Evolutionary conservation across 2,113 vertebrate genomes (phyloP), one percentile per base, ranked within the genome.

Genomic region (Numida meleagris): DNA sequence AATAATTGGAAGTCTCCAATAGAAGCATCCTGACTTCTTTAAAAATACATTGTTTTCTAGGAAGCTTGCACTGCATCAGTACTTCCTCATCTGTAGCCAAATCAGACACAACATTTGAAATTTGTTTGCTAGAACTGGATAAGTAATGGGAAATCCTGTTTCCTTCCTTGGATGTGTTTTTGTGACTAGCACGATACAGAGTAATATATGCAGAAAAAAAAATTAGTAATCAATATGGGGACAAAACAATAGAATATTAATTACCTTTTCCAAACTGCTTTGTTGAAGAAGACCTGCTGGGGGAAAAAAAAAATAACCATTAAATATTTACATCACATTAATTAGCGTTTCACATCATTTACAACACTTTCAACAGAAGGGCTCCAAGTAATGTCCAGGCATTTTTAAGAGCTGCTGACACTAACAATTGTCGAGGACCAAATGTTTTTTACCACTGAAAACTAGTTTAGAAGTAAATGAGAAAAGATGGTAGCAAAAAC

Each of bases 221-320:
- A 50, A 84, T 59, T 38, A 55, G 42, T 38, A 91, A 81, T 87
- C 74, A 71, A 81, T 94, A 51, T 15, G 23, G 18, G 81, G 40
- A 48, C 23, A 66, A 40, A 96, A 91, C 40, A 88, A 63, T 43
- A 83, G 33, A 14, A 34, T 78, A 70, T 79, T 94, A 95, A 96
- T 97, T 97, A 98, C 98, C 97, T 90, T 95, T 82, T 85, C 43
- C 90, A 86, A 82, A 61, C 36, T 82, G 90, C 67, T 89, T 94
- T 91, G 91, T 40, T 89, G 96, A 94, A 95, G 94, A 5, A 85
- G 91, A 66, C 5, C 40, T 91, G 59, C 97, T 97, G 75, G 11
- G 86, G 61, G 65, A 85, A 62, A 78, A 45, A 86, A 94, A 17
- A n/a, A n/a, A n/a, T n/a, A n/a, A n/a, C 67, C 34, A 94, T 89